phyloP scores from a whole-genome alignment of 53 echinoderm and acorn worm genomes.

The Actinopyga echinites region DNA sequence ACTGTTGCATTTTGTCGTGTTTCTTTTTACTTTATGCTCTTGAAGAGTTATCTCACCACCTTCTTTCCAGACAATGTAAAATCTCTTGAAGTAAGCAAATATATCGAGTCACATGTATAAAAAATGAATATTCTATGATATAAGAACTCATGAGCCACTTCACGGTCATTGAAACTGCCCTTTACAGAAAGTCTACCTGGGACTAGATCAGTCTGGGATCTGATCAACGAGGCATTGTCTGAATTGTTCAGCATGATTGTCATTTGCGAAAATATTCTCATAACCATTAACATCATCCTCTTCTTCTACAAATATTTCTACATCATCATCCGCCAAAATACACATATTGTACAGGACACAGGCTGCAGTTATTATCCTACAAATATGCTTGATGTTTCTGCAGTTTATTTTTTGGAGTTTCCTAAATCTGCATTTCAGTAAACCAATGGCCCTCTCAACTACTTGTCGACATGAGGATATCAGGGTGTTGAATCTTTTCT shows the following conservation, averaged over 20 bases:
- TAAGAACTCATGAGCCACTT: neutral
- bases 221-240: neutral
- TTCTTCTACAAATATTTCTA: constrained; percentile 1
- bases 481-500: constrained; percentile 30
- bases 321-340: constrained; percentile 24
- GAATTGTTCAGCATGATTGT: neutral
- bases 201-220: neutral
- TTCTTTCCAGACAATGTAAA: too few relatives aligned
- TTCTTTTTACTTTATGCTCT: too few relatives aligned
- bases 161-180: neutral
- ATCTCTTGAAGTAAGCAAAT: too few relatives aligned
- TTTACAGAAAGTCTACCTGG: neutral
- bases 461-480: constrained; percentile 23
- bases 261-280: constrained; percentile 17
- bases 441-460: constrained; percentile 48
- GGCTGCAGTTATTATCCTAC: constrained; percentile 8
- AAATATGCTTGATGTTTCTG: constrained; percentile 13
- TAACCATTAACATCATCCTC: constrained; percentile 5
- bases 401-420: constrained; percentile 30
- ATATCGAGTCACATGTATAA: too few relatives aligned
- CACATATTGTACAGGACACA: constrained; percentile 44
- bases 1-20: too few relatives aligned
- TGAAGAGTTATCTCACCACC: too few relatives aligned
- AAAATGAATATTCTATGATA: too few relatives aligned
- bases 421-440: constrained; percentile 43